Evolutionary conservation across 2,888 invertebrate genomes (phyloP).

Genomic region (Drosophila fungiperda): DNA sequence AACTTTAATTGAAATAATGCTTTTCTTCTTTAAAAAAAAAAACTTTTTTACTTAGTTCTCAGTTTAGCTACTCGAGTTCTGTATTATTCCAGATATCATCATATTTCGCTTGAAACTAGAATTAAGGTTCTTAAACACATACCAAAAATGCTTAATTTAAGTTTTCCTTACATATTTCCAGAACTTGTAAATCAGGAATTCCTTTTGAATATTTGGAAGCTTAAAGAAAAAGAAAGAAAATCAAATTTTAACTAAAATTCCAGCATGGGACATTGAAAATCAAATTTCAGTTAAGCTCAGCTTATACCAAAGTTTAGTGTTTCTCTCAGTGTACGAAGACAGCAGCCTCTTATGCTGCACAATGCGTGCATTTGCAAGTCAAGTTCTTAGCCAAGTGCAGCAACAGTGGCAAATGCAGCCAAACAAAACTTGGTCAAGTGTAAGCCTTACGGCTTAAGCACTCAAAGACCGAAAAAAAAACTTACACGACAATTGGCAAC

Average conservation of each 20-base stretch:
- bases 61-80: background rate
- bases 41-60: background rate
- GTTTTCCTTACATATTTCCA: background rate
- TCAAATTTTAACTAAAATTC: background rate
- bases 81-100: background rate
- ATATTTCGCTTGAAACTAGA: background rate
- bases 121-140: background rate
- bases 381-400: constrained; percentile 63
- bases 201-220: background rate
- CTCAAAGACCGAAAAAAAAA: constrained; percentile 42
- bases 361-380: constrained; percentile 50
- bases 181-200: too few species aligned
- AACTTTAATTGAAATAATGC: background rate
- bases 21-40: background rate
- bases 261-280: accelerated
- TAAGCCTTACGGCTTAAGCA: constrained; percentile 64
- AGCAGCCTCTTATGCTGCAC: constrained; percentile 13
- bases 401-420: constrained; percentile 57
- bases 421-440: constrained; percentile 69
- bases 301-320: background rate
- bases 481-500: constrained; percentile 53
- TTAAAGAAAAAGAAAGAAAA: background rate
- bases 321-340: background rate
- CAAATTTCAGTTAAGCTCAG: background rate
- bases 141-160: background rate